Evolutionary conservation across 1,140 invertebrate species (phyloP), one percentile per base, ranked within the genome.

Genomic region (Diorhabda elongata): DNA sequence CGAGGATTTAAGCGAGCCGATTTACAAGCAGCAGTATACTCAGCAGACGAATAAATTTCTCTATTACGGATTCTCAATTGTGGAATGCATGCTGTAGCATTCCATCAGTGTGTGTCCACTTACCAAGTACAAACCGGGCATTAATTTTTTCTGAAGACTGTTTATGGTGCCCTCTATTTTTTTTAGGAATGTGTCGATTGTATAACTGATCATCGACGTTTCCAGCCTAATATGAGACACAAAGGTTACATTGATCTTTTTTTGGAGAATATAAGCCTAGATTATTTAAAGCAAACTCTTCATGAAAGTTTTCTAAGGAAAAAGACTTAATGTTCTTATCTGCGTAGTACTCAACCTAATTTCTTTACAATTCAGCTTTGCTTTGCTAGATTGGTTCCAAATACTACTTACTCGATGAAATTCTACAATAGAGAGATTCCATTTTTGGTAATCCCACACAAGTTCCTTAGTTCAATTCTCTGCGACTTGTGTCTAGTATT

Each of bases 71-170:
- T 52, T 52, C 8, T 80, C 77, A 52, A 77, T 76, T 26, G 47
- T 58, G 43, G 68, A 42, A 68, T 81, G 80, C 9, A 79, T 72
- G 8, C 64, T 62, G 65, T 80, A 77, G 52, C 56, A 67, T 62
- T 80, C 76, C 78, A 80, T 81, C 66, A 80, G 74, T 2, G 77
- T 80, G 68, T 80, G 75, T 42, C 79, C 78, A 42, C 70, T 73
- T 74, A 74, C 70, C 44, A 75, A 57, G 63, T 62, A 75, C 11
- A 11, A 11, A 9, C 45, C 8, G 3, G n/a, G 8, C 61, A 8
- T 58, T 41, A 41, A 9, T 44, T 61, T 71, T 69, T 6, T 73
- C 69, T 9, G 42, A 42, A n/a, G 11, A 11, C 60, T 71, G 69
- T 61, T 66, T 61, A 5, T 62, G 4, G 43, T 58, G 8, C 3